These are phyloP conservation scores for Lathamus discolor DNA, from an alignment of 2,113 vertebrate species.

Conservation along the genomic window DNA sequence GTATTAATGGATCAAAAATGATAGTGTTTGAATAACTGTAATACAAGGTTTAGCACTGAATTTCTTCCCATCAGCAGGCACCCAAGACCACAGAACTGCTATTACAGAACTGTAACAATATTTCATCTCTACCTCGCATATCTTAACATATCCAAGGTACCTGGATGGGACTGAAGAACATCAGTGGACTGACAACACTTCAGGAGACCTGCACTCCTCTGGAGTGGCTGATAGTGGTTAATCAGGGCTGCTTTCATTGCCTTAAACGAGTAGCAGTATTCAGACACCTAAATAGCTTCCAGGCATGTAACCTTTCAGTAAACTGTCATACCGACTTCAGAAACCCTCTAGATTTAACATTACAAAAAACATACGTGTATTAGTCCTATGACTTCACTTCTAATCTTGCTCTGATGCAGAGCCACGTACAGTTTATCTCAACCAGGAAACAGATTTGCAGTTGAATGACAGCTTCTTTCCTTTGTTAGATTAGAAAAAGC, in stretches of 20 bases:
- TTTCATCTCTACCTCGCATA: neutral
- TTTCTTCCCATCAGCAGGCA: neutral
- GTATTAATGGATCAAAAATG: neutral
- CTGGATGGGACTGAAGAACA: neutral
- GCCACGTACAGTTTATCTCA: neutral
- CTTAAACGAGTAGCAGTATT: neutral
- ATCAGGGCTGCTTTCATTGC: neutral
- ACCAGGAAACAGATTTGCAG: neutral
- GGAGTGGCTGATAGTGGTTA: neutral
- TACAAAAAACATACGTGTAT: rapidly evolving
- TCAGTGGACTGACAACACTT: neutral
- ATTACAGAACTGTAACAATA: neutral
- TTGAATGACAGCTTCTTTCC: neutral
- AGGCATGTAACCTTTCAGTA: neutral
- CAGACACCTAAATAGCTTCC: neutral
- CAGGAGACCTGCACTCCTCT: neutral
- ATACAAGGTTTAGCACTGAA: neutral
- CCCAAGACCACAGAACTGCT: neutral
- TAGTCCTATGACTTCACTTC: neutral
- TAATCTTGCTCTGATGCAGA: neutral
- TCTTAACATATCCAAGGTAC: neutral
- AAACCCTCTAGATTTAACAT: neutral
- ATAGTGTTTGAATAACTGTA: neutral
- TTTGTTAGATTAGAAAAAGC: neutral
- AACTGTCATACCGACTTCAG: neutral